These are phyloP conservation scores for Lates calcarifer DNA, from an alignment of 2,113 vertebrate species.

Conservation along the genomic window DNA sequence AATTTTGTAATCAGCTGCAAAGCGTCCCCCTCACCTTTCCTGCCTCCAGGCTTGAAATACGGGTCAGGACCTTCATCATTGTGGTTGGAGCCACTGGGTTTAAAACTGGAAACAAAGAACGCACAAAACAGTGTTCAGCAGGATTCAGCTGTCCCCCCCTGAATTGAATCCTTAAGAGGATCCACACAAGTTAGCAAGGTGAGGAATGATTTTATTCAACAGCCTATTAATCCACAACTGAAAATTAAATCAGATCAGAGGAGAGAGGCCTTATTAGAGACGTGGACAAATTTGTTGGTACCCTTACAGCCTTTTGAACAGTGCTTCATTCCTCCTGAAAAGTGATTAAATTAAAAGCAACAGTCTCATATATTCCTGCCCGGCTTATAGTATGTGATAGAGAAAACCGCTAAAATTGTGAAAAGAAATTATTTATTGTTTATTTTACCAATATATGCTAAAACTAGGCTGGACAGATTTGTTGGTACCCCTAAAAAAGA, in stretches of 20 bases:
- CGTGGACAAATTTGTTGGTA: too few relatives aligned
- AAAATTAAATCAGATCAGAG: not conserved
- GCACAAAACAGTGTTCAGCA: not conserved
- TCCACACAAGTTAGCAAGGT: not conserved
- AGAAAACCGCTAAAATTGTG: too few relatives aligned
- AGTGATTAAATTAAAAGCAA: too few relatives aligned
- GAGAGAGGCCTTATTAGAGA: too few relatives aligned
- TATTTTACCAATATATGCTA: too few relatives aligned
- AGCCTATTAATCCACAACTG: not conserved
- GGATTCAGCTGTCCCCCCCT: not conserved
- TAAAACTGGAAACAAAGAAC: constrained; percentile 88
- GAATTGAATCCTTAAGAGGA: not conserved
- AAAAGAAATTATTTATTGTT: too few relatives aligned
- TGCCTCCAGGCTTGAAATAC: constrained; percentile 88
- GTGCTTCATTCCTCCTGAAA: too few relatives aligned
- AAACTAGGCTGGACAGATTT: too few relatives aligned
- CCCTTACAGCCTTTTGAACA: too few relatives aligned
- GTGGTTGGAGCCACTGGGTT: constrained; percentile 94
- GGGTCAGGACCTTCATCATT: constrained; percentile 92
- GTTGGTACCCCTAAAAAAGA: too few relatives aligned
- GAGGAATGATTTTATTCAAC: not conserved
- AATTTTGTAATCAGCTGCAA: not conserved
- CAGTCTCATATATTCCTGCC: too few relatives aligned
- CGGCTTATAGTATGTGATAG: too few relatives aligned
- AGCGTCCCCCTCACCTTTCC: constrained; percentile 84